Evolutionary conservation across 1,140 invertebrate species (phyloP), one percentile per base, ranked within the genome.

Genomic region (Sinella curviseta): DNA sequence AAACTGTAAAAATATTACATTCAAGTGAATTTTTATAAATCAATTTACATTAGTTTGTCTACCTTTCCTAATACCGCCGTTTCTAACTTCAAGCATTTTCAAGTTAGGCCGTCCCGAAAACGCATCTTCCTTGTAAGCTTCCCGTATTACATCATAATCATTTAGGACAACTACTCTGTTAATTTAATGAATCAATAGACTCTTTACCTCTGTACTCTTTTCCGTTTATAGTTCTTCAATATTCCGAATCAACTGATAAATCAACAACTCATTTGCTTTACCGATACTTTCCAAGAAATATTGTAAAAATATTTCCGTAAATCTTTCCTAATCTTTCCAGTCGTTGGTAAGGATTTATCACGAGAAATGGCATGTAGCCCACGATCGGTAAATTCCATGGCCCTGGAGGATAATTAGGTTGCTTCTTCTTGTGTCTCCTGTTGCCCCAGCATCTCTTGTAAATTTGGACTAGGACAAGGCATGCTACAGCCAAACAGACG

Each of bases 1-100:
- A 48, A 48, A 48, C 39, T 48, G 39, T 48, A 4, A 16, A 26
- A 60, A 60, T 60, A 26, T 4, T 60, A 26, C 57, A 60, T 17
- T n/a, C 24, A 26, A 60, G 8, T 60, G 24, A 60, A 12, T n/a
- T 26, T 4, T 60, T 60, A 26, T 48, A 17, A n/a, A n/a, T n/a
- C n/a, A n/a, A 24, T 73, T 16, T 26, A 75, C 3, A 24, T 16
- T 39, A 36, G 3, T 31, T 16, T 39, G n/a, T 4, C 33, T 77
- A 83, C 83, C 83, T 77, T 48, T 76, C 54, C 75, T 57, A 14
- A 82, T 65, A n/a, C 83, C 82, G 20, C 67, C 65, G 74, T 83
- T 83, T 67, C 83, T n/a, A 26, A 83, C 83, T 79, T 82, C 77
- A 0, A 84, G 77, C 82, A 84, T 83, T 77, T 83, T 83, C n/a